Evolutionary conservation across 2,888 invertebrate genomes (phyloP), one percentile per base, ranked within the genome.

Genomic region (Oxycera nigricornis): DNA sequence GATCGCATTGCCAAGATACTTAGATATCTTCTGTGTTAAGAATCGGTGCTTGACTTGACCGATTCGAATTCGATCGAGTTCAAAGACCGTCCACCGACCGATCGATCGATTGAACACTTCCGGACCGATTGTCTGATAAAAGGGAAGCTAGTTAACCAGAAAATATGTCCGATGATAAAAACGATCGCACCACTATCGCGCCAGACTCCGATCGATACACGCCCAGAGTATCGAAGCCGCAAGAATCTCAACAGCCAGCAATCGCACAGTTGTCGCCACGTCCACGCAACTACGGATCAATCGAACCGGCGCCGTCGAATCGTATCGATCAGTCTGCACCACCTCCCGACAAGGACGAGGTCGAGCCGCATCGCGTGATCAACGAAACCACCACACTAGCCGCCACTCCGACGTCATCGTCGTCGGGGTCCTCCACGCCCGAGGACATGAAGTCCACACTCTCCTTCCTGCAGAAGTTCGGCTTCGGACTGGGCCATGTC

Each of bases 401-500:
- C 22, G 20, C 65, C 2, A n/a, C 65, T 22, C 28, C 30, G 26
- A n/a, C 59, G 30, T 3, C 3, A 22, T 62, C 62, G 20, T 35
- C 62, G 7, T 39, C 41, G 11, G 65, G 65, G 24, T 39, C 65
- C 2, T 22, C 65, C 14, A 17, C 35, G 22, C 24, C 65, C 11
- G 62, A 73, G 20, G 46, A 73, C 17, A 77, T 75, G 75, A 65
- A 68, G 14, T 77, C 78, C 7, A 78, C 78, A 7, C 61, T 79
- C 22, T 72, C 73, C 59, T 77, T 77, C 41, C 28, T 76, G 7
- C 88, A 88, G 79, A 88, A 89, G 79, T 78, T 87, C 20, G 82
- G 89, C 26, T 90, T 86, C 78, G 90, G 90, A 9, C 87, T 95
- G 30, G 97, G 97, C 0, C 97, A 97, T 84, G 90, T 97, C 52